Evolutionary conservation across 2,888 invertebrate species (phyloP).

Genomic region (Napeogenes sylphis): DNA sequence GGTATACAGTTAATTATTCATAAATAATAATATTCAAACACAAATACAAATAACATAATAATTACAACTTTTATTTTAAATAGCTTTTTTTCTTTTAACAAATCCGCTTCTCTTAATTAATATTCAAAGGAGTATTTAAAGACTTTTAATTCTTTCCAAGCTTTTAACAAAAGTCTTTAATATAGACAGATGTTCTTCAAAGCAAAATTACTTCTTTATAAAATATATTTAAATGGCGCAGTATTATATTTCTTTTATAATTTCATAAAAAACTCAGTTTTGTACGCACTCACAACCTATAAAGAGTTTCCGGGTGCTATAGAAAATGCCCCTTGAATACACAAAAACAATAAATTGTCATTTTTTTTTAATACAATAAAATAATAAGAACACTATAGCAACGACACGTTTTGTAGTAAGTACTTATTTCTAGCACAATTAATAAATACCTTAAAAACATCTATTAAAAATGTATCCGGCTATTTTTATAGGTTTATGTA

Average conservation of each 20-base stretch:
- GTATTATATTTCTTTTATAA: slow-evolving; percentile 3
- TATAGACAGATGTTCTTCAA: background rate
- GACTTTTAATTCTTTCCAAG: slow-evolving; percentile 2
- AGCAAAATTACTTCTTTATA: background rate
- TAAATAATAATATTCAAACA: too few species aligned
- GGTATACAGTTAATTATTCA: too few species aligned
- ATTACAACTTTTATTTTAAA: background rate
- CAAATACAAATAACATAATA: background rate
- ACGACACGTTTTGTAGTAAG: too few species aligned
- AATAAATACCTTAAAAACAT: too few species aligned
- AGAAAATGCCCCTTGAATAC: background rate
- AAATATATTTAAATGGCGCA: slow-evolving; percentile 3
- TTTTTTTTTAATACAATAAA: background rate
- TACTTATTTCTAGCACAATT: too few species aligned
- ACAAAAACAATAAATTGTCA: slow-evolving; percentile 1
- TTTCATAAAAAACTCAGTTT: background rate
- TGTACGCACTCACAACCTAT: background rate
- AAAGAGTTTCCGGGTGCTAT: slow-evolving; percentile 4
- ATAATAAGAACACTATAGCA: background rate
- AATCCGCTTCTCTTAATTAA: background rate
- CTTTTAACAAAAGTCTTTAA: background rate
- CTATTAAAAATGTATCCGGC: too few species aligned
- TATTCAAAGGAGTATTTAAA: slow-evolving; percentile 2
- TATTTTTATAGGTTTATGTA: too few species aligned
- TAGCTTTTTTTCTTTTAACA: background rate